Base-by-base conservation (phyloP, 2,888 invertebrate species). In the Hirtodrosophila trivittata region DNA sequence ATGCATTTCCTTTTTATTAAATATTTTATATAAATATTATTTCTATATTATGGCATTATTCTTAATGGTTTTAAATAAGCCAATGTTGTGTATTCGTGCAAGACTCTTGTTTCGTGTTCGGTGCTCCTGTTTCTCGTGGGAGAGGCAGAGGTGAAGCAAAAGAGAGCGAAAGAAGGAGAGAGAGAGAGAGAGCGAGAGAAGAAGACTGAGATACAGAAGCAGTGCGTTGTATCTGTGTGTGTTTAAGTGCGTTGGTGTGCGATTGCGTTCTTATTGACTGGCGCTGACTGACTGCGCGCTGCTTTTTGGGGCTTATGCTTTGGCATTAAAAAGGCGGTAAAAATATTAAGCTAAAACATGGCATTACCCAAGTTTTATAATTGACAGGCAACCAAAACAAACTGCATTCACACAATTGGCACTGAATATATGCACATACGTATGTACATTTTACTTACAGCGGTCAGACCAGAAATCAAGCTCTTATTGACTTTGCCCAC, bases 251-350 rank as follows among this genome's bases (percentile, higher is more conserved):
- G 51, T 64, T 66, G 45, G 75, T 57, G 75, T 66, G 72, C 42
- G 83, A 66, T 72, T 78, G 76, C 80, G 77, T 78, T 77, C 77
- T 77, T 77, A 75, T 77, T 82, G 80, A 72, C 77, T 67, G 59
- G 60, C 66, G 66, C 56, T 54, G 37, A 52, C 54, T 47, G 38
- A 39, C 70, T 63, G 60, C 55, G 55, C 46, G 39, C 58, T 68
- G 66, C 65, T 78, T 82, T 77, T 60, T 58, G 56, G 50, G 59
- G 65, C 54, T 75, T 63, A 68, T 64, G 56, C 65, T 54, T 64
- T 57, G 47, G 55, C 63, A 74, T 59, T 59, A 84, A 77, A 84
- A 84, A 78, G 85, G 85, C 78, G 82, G 85, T 81, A 84, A 84
- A 78, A 83, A 45, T 66, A 60, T 64, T 46, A 47, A 58, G 37